These are phyloP conservation scores for Corythaeola cristata DNA, from an alignment of 2,113 vertebrate genomes.

Conservation along the genomic window DNA sequence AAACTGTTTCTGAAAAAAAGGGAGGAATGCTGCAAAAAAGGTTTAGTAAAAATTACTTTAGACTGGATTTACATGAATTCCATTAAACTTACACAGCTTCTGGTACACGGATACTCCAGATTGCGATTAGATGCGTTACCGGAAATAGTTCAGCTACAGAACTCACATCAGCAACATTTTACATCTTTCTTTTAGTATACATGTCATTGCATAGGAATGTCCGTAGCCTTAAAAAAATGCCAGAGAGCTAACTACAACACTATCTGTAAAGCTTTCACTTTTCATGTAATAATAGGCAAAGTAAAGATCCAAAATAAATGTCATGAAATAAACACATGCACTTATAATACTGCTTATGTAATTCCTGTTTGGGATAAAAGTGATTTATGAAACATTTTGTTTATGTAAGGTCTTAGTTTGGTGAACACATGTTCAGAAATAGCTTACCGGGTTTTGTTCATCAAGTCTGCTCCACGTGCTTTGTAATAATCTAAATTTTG, in stretches of 20 bases:
- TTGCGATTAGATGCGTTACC: not conserved
- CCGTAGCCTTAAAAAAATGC: not conserved
- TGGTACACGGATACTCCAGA: not conserved
- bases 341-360: not conserved
- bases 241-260: accelerated
- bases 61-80: not conserved
- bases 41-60: not conserved
- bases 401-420: not conserved
- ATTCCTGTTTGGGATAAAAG: not conserved
- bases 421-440: not conserved
- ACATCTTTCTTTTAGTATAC: not conserved
- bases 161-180: not conserved
- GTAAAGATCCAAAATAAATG: not conserved
- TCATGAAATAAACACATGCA: not conserved
- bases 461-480: conserved; percentile 92
- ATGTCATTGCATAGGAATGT: accelerated
- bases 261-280: not conserved
- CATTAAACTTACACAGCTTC: not conserved
- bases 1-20: not conserved
- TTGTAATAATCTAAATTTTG: conserved; percentile 99
- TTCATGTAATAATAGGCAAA: not conserved
- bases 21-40: not conserved
- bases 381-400: not conserved
- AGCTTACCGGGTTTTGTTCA: conserved; percentile 92
- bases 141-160: not conserved